A percentile compares a stretch with the other conserved stretches of the same genome.
Evolutionary conservation across 2,888 invertebrate species (phyloP).

Genomic region (Dryadula phaetusa): DNA sequence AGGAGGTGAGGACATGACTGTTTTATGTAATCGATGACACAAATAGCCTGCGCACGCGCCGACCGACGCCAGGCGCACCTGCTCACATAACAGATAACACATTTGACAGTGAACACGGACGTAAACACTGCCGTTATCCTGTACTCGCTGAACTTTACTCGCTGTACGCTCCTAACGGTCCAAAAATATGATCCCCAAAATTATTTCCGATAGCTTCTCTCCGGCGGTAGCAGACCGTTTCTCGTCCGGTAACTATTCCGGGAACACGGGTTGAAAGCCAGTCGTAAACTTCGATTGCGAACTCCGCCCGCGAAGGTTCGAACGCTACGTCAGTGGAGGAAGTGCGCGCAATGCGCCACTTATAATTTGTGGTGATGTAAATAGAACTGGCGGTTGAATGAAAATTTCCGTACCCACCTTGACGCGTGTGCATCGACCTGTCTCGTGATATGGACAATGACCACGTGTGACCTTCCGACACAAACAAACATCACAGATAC

Average conservation of each 20-base stretch:
- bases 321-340: conserved; percentile 69
- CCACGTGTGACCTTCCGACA: conserved; percentile 78
- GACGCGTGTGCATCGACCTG: conserved; percentile 78
- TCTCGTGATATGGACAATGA: conserved; percentile 65
- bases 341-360: conserved; percentile 73
- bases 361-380: conserved; percentile 74
- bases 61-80: conserved; percentile 64
- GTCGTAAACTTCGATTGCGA: conserved; percentile 51
- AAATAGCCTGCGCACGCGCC: conserved; percentile 63
- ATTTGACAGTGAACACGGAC: conserved; percentile 78
- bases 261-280: conserved; percentile 55
- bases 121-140: conserved; percentile 66
- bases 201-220: conserved; percentile 32
- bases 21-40: conserved; percentile 77
- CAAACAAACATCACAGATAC: conserved; percentile 58
- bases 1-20: conserved; percentile 86
- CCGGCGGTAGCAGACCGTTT: conserved; percentile 54
- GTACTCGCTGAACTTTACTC: conserved; percentile 42
- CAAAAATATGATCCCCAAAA: conserved; percentile 16
- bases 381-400: conserved; percentile 80
- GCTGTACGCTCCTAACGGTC: conserved; percentile 40
- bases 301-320: conserved; percentile 65
- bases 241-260: conserved; percentile 65
- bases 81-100: conserved; percentile 80
- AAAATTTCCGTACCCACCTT: conserved; percentile 77